Percentiles rank a stretch among this genome's conserved stretches.
Evolutionary conservation across 2,888 invertebrate genomes (phyloP).

Genomic region (Clusia tigrina): DNA sequence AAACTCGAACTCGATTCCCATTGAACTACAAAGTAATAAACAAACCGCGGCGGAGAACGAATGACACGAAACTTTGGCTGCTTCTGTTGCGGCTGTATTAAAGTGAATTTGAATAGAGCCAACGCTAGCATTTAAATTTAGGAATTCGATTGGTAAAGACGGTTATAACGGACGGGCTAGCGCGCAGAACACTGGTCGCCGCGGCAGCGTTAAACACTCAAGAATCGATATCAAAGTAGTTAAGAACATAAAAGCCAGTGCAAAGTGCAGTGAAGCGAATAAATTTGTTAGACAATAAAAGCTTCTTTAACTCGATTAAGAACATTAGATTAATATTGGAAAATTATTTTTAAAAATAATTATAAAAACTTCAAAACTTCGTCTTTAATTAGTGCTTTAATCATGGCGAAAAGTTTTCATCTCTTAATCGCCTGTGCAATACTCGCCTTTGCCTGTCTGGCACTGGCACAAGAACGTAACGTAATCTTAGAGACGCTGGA

Average conservation of each 20-base stretch:
- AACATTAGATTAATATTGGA: not conserved
- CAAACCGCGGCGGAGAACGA: constrained; percentile 32
- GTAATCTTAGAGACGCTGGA: constrained; percentile 54
- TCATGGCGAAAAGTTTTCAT: not conserved
- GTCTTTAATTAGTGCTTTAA: too few species aligned
- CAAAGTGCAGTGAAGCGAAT: too few species aligned
- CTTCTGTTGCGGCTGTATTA: constrained; percentile 49
- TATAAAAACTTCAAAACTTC: not conserved
- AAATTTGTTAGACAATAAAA: too few species aligned
- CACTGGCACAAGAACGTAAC: constrained; percentile 43
- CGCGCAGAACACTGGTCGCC: constrained; percentile 19
- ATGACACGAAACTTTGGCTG: constrained; percentile 24
- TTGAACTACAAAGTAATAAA: constrained; percentile 26
- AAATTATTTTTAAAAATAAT: constrained; percentile 28
- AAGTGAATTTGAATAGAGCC: constrained; percentile 52
- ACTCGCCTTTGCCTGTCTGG: constrained; percentile 6
- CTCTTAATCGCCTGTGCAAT: constrained; percentile 19
- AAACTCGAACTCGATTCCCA: constrained; percentile 22
- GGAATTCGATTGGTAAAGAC: constrained; percentile 49
- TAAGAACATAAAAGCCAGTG: constrained; percentile 8
- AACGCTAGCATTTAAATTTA: constrained; percentile 52
- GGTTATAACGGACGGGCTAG: constrained; percentile 41
- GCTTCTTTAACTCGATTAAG: too few species aligned
- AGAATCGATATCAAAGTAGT: constrained; percentile 11
- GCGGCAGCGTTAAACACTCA: constrained; percentile 27